phyloP scores from a whole-genome alignment of 1,140 invertebrate genomes.

The Drosophila pandora region DNA sequence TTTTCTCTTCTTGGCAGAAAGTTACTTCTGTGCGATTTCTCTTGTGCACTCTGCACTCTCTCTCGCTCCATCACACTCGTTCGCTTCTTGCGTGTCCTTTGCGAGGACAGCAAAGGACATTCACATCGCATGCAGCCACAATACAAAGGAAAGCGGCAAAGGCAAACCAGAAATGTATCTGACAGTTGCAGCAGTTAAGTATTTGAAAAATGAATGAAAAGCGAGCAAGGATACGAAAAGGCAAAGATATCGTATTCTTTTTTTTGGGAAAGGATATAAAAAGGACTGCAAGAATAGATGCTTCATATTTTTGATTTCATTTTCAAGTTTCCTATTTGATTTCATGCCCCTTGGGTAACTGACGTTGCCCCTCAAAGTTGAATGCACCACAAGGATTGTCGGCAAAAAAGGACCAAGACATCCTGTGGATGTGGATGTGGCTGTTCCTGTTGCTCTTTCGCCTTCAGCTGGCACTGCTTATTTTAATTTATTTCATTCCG shows the following conservation, averaged over 20 bases:
- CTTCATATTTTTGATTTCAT: too few relatives aligned
- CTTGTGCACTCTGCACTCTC: constrained; percentile 15
- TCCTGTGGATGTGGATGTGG: constrained; percentile 26
- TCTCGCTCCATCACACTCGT: constrained; percentile 2
- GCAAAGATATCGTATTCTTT: constrained; percentile 3
- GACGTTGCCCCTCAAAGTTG: constrained; percentile 31
- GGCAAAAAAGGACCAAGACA: constrained; percentile 49
- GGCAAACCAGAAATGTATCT: constrained; percentile 64
- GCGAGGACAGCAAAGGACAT: constrained; percentile 71
- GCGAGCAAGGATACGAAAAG: constrained; percentile 13
- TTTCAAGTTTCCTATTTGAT: not conserved
- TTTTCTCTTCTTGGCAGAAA: constrained; percentile 11
- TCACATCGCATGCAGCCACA: constrained; percentile 59
- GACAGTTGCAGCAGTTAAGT: constrained; percentile 68
- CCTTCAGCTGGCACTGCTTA: constrained; percentile 10
- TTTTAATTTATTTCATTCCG: constrained; percentile 51
- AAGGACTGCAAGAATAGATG: not conserved
- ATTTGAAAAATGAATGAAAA: constrained; percentile 75
- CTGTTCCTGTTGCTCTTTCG: constrained; percentile 17
- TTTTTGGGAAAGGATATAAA: not conserved
- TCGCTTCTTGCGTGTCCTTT: constrained; percentile 67
- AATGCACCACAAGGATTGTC: constrained; percentile 52
- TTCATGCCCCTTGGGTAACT: not conserved
- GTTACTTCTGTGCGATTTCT: constrained; percentile 14
- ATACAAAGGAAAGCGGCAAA: constrained; percentile 41